Conservation (phyloP, 2,888 invertebrate species). For the Corbicula japonica region DNA sequence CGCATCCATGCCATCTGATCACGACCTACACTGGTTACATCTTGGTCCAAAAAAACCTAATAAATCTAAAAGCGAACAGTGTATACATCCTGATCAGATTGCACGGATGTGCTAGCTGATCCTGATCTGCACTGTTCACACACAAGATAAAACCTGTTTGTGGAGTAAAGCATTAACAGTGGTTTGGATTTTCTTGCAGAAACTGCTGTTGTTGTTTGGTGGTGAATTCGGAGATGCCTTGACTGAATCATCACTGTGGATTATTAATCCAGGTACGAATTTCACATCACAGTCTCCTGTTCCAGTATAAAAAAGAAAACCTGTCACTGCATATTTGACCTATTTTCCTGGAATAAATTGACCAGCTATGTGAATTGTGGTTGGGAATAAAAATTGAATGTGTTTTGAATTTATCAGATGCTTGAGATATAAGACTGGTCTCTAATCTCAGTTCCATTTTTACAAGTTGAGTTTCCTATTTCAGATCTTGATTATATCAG, state of each 20-base stretch:
- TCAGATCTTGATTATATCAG: slow-evolving; percentile 74
- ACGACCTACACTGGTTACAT: neutral
- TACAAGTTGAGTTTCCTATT: too few relatives aligned
- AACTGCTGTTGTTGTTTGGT: slow-evolving; percentile 93
- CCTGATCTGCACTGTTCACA: neutral
- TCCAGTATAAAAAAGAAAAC: neutral
- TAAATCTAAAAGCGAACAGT: neutral
- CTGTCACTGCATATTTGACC: too few relatives aligned
- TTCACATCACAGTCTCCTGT: too few relatives aligned
- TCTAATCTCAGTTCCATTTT: too few relatives aligned
- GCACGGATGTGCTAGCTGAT: neutral
- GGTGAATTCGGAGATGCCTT: slow-evolving; percentile 94
- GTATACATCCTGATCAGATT: neutral
- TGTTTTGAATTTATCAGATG: neutral
- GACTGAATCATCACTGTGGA: slow-evolving; percentile 94
- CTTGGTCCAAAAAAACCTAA: neutral
- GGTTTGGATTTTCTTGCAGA: slow-evolving; percentile 71
- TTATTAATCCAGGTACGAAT: slow-evolving; percentile 91
- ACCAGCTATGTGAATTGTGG: too few relatives aligned
- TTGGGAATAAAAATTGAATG: too few relatives aligned
- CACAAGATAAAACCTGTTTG: neutral
- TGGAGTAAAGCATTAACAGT: neutral
- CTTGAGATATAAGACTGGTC: neutral
- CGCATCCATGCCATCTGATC: too few relatives aligned
- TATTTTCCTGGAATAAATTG: too few relatives aligned